phyloP scores from a whole-genome alignment of 2,113 vertebrate species.

The Ptilonorhynchus violaceus region DNA sequence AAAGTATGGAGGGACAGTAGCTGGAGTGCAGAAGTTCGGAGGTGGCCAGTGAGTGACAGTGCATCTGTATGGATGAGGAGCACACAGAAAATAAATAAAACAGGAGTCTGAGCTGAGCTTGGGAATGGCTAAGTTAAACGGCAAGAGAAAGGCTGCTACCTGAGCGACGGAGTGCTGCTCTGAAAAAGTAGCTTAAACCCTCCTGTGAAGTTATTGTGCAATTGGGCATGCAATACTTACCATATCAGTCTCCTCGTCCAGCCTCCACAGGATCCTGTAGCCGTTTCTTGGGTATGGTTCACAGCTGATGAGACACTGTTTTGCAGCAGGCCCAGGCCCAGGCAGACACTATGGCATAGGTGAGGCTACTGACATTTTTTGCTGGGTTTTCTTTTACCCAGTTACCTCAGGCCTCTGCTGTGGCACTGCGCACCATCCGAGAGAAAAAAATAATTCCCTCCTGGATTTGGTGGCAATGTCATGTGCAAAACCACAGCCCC shows the following conservation, averaged over 20 bases:
- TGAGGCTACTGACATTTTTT: background rate
- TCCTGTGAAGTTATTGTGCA: constrained; percentile 18
- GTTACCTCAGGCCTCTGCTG: background rate
- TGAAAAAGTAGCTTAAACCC: background rate
- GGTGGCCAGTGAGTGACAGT: background rate
- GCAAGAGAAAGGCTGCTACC: background rate
- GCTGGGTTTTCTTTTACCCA: background rate
- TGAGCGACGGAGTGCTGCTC: background rate
- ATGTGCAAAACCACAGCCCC: background rate
- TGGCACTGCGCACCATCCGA: background rate
- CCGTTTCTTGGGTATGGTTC: background rate
- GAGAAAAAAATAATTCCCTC: background rate
- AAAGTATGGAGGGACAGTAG: background rate
- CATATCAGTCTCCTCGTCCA: background rate
- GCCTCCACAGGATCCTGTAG: constrained; percentile 7
- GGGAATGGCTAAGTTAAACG: background rate
- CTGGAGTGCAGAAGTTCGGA: background rate
- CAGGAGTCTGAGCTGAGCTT: background rate
- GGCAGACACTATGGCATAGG: background rate
- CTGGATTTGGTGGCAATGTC: background rate
- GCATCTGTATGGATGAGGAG: background rate
- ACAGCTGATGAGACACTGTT: background rate
- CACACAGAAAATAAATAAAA: background rate
- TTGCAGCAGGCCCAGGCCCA: background rate
- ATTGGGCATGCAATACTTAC: constrained; percentile 59